Percentiles rank a stretch among this genome's conserved stretches.
Conservation (phyloP, 2,113 vertebrate species). For the Zosterops lateralis region DNA sequence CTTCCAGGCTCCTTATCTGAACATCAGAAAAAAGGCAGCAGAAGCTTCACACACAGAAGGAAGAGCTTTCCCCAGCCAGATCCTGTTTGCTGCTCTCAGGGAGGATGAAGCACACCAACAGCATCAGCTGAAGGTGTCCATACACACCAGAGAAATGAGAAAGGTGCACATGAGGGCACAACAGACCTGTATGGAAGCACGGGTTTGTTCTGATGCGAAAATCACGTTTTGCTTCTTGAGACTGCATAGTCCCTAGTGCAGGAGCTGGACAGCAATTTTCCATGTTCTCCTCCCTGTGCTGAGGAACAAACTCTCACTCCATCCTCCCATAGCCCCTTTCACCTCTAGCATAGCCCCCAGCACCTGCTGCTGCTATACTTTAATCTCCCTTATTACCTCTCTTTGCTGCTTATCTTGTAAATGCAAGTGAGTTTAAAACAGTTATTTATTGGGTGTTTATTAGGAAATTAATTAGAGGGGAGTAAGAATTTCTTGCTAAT, state of each 20-base stretch:
- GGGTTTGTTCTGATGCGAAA: neutral
- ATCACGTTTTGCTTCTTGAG: neutral
- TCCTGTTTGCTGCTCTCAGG: neutral
- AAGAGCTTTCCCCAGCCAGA: neutral
- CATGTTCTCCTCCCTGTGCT: neutral
- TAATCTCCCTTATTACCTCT: neutral
- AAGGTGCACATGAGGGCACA: neutral
- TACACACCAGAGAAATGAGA: neutral
- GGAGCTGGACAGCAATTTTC: neutral
- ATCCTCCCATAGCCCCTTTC: neutral
- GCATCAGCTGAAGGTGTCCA: neutral
- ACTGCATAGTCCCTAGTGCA: neutral
- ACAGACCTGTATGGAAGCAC: neutral
- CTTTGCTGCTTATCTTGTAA: neutral
- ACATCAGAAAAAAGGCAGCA: neutral
- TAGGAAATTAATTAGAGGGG: neutral
- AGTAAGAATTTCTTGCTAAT: neutral
- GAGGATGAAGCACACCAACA: neutral
- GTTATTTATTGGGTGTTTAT: neutral
- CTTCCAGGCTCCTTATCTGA: neutral
- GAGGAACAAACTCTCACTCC: neutral
- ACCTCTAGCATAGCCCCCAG: neutral
- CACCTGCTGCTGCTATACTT: neutral
- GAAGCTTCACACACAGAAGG: neutral
- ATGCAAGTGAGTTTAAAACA: neutral